Base-by-base conservation (phyloP, 2,113 vertebrate species). In the Pristiophorus japonicus region DNA sequence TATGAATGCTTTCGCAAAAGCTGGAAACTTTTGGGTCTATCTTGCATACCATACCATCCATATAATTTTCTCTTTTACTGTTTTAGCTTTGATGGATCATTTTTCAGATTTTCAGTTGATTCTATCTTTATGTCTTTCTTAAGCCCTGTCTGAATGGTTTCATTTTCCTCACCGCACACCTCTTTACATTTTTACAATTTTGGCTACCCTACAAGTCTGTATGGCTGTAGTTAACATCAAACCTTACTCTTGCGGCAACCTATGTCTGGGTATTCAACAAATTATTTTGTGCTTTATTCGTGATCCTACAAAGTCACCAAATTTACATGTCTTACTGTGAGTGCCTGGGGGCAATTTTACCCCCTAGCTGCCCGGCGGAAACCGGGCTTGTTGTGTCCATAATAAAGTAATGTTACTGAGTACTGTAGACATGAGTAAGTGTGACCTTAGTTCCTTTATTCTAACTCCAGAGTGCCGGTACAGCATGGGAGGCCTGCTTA, bases 51-150 rank as follows among this genome's bases (percentile, higher is more conserved):
- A n/a, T 18, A 22, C 5, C 62, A 30, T 22, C 34, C 30, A 59
- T 30, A 11, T 81, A 16, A 45, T 88, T 88, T 88, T 88, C 45
- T 27, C 30, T 62, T 30, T 91, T n/a, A 62, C 51, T 91, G 5
- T 30, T 62, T 18, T n/a, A 88, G 87, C 12, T 92, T 51, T 38
- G 62, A 22, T n/a, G 34, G 88, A 63, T 92, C 38, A 22, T 92
- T 22, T 92, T 92, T 62, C 30, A 63, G 59, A 10, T 8, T 65
- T 92, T 92, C 30, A 92, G n/a, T 92, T 59, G 62, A 20, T 92
- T 92, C 59, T 81, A 42, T 81, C 78, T 38, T 92, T 38, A 92
- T 92, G 62, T 65, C 59, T 92, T 92, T 63, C 88, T 63, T 63
- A 92, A 92, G 30, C 34, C 59, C 18, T 92, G 59, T 63, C 88